Percentiles rank a stretch among this genome's conserved stretches.
These are phyloP conservation scores for Marasmarcha lunaedactyla DNA, from an alignment of 2,888 invertebrate genomes.

Conservation along the genomic window DNA sequence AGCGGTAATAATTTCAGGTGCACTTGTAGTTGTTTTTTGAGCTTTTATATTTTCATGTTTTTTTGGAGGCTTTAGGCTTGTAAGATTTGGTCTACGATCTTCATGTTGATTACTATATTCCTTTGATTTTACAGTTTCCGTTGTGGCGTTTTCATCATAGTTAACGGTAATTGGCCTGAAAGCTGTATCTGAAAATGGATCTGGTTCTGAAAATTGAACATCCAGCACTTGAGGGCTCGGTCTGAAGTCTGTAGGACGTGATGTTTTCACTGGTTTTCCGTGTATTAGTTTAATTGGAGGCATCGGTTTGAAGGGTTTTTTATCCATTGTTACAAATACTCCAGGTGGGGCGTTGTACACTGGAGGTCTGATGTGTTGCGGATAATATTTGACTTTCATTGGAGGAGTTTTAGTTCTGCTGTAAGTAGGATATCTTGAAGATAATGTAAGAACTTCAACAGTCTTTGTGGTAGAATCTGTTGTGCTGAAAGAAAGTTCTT, in stretches of 20 bases:
- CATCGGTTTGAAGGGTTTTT: constrained; percentile 61
- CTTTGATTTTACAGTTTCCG: constrained; percentile 15
- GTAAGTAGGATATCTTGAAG: background rate
- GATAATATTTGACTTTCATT: constrained; percentile 37
- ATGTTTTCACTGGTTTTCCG: constrained; percentile 28
- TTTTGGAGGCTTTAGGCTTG: constrained; percentile 33
- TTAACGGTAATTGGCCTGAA: constrained; percentile 49
- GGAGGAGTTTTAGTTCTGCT: constrained; percentile 24
- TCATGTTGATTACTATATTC: constrained; percentile 20
- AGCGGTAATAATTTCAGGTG: constrained; percentile 50
- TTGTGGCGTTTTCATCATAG: constrained; percentile 24
- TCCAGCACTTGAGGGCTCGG: constrained; percentile 58
- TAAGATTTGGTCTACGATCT: constrained; percentile 28
- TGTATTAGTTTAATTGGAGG: constrained; percentile 46
- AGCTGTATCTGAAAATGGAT: constrained; percentile 34
- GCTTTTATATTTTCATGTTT: constrained; percentile 36
- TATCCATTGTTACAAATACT: constrained; percentile 57
- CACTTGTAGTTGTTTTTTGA: constrained; percentile 30
- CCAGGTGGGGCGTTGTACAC: constrained; percentile 59
- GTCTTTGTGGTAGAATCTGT: constrained; percentile 30
- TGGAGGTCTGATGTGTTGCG: constrained; percentile 49
- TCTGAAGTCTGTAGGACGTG: constrained; percentile 38
- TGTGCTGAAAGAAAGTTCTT: constrained; percentile 18
- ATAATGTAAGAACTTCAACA: constrained; percentile 27
- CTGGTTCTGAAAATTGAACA: constrained; percentile 35